Evolutionary conservation across 2,113 vertebrate genomes (phyloP), one percentile per base, ranked within the genome.

Genomic region (Terrapene triunguis): DNA sequence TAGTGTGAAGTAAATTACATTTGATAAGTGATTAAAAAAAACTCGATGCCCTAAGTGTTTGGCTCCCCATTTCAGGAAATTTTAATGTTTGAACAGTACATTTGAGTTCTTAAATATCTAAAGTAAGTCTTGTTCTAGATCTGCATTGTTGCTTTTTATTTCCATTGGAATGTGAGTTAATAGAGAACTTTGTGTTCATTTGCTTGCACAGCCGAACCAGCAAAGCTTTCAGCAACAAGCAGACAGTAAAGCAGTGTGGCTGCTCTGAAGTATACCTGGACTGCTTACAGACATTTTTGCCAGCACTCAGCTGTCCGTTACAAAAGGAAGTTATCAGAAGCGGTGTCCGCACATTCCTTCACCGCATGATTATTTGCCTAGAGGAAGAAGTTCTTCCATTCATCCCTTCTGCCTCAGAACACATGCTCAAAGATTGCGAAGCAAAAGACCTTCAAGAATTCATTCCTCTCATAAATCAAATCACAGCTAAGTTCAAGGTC

Each of bases 211-310:
- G 99, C 89, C 99, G 99, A 95, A 99, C 99, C 97, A 99, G 99
- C 97, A 99, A 99, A 96, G 99, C 99, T 55, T 99, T 99, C 98
- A 99, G 99, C 98, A 99, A 99, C 98, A 99, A 99, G 97, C 99
- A 99, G 98, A 99, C 99, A 35, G 99, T 99, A 97, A 99, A 99
- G 96, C 99, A 99, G 3, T 99, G 99, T 91, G 99, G 99, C 97
- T 99, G 99, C 97, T 99, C 99, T 1, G 99, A 99, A 97, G 99
- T 99, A 38, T 99, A 99, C 98, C 96, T 99, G 78, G 99, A 99
- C 98, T 99, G 99, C 87, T 98, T 99, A 95, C 99, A 99, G 96
- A 98, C 98, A 0, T 99, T 99, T 98, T 97, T 99, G 94, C 99
- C 99, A 2, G 99, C 99, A 14, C 99, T 99, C 79, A 99, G 99